These are phyloP conservation scores for Petromus typicus DNA, from an alignment of 2,113 vertebrate genomes.

Conservation along the genomic window DNA sequence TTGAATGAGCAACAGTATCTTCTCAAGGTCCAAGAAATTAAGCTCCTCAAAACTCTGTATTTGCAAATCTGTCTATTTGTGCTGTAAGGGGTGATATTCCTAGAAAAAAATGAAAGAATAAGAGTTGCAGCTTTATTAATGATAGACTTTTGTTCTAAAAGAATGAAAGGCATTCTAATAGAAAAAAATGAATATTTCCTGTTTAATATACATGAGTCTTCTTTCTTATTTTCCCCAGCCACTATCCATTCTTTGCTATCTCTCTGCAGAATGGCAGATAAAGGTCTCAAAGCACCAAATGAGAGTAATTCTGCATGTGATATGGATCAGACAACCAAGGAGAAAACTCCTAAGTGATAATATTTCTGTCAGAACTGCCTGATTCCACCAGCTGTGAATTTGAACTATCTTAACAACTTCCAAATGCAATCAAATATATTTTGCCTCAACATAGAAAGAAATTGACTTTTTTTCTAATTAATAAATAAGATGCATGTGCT, in stretches of 20 bases:
- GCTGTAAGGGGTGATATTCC: conserved; percentile 92
- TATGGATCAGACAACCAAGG: neutral
- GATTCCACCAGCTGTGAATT: neutral
- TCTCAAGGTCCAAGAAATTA: conserved; percentile 89
- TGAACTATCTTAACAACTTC: neutral
- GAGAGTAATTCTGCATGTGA: neutral
- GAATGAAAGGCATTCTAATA: rapidly evolving
- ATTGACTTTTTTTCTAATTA: neutral
- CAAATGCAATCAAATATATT: neutral
- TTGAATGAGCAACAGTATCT: conserved; percentile 90
- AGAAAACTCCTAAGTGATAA: neutral
- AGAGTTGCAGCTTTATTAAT: neutral
- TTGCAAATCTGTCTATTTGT: conserved; percentile 92
- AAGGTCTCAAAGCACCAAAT: neutral
- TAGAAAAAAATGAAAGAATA: conserved; percentile 65
- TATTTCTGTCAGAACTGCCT: neutral
- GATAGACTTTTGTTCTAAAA: neutral
- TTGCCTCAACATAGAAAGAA: neutral
- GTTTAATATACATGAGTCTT: neutral
- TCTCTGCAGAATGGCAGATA: neutral
- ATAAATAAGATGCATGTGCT: neutral
- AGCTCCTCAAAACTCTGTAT: conserved; percentile 84
- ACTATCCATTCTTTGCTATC: neutral
- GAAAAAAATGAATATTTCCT: neutral
- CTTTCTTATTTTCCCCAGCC: neutral